Evolutionary conservation across 2,113 vertebrate genomes (phyloP), one percentile per base, ranked within the genome.

Genomic region (Mobula birostris): DNA sequence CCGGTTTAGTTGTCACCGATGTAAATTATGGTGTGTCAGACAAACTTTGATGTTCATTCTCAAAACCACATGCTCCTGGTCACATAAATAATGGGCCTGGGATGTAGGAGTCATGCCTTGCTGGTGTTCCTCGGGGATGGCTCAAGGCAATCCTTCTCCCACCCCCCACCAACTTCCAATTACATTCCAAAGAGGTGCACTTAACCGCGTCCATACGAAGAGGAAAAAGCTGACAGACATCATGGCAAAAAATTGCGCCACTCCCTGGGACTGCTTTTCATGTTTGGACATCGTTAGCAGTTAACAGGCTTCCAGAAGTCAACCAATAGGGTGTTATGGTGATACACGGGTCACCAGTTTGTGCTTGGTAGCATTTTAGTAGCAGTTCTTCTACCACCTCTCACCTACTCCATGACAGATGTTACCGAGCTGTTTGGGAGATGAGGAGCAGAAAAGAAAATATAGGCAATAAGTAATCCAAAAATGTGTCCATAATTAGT

Each of bases 211-310:
- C 91, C 91, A 93, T 93, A 93, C 74, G 91, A 93, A 93, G 48
- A 93, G 91, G 91, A 93, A 93, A 93, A 93, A 93, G 91, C 91
- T 93, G 91, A 93, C 91, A 93, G 91, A 93, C 91, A 93, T 74
- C 91, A 93, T 93, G 91, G 68, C 91, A 76, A 93, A 93, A 93
- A 27, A 93, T 40, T 93, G 91, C 24, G 24, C 91, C 70, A 74
- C 91, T 93, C 68, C 91, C 91, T 87, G 83, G 83, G 83, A 58
- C 27, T 6, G 83, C 83, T 29, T 93, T 93, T 93, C 91, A 93
- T 93, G 68, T 93, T 40, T 40, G 19, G 70, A 40, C 91, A 74
- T 72, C 91, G 74, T 93, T 74, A 93, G 68, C 91, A 76, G 36
- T 74, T 93, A 93, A 93, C 40, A 74, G 91, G 91, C 68, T 74